Conservation (phyloP, 2,888 invertebrate genomes). For the Ophonus ardosiacus region DNA sequence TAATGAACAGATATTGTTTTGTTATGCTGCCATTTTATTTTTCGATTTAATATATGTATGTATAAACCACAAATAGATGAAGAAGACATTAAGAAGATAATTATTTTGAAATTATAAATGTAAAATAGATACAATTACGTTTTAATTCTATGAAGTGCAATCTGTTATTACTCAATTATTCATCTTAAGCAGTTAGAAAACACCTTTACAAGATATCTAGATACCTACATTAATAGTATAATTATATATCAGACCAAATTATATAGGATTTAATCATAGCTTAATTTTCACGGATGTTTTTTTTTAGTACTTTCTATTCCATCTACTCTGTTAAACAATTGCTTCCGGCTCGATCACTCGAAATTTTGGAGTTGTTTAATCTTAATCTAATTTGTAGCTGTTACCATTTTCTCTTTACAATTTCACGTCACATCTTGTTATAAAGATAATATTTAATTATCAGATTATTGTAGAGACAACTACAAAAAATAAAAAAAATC, state of each 20-base stretch:
- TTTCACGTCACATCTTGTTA: not conserved
- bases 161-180: constrained; percentile 38
- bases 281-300: constrained; percentile 27
- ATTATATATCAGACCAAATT: not conserved
- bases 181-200: not conserved
- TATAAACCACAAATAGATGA: too few relatives aligned
- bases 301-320: constrained; percentile 19
- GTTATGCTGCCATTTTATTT: too few relatives aligned
- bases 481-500: not conserved
- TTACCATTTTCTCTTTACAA: constrained; percentile 17
- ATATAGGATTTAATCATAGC: constrained; percentile 13
- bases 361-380: constrained; percentile 38
- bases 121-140: not conserved
- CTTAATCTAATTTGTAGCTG: constrained; percentile 25
- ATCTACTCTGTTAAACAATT: not conserved
- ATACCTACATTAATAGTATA: not conserved
- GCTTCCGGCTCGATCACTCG: not conserved
- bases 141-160: not conserved
- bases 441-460: not conserved
- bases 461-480: not conserved
- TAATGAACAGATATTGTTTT: too few relatives aligned
- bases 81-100: too few relatives aligned
- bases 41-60: too few relatives aligned
- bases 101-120: not conserved
- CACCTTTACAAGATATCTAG: too few relatives aligned